These are phyloP conservation scores for Coregonus sp. DNA, from an alignment of 2,797 vertebrate species.

Conservation along the genomic window DNA sequence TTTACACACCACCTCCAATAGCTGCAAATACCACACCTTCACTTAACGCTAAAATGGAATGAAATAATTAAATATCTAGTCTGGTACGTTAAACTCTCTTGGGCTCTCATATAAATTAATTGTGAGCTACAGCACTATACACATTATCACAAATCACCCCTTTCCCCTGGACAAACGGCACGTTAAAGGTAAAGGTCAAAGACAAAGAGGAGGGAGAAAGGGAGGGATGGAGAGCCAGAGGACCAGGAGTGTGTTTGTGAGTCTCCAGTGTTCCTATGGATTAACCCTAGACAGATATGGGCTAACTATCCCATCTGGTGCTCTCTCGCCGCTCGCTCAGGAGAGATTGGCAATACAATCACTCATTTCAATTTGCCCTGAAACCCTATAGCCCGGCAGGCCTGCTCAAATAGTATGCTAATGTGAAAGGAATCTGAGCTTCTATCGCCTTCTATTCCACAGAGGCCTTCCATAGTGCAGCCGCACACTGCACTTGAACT, in stretches of 20 bases:
- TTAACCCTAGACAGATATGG: constrained; percentile 82
- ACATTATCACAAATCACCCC: constrained; percentile 44
- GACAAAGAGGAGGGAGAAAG: constrained; percentile 65
- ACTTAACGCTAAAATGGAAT: constrained; percentile 68
- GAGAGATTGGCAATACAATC: constrained; percentile 84
- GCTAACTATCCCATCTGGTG: constrained; percentile 81
- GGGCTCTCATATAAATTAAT: constrained; percentile 69
- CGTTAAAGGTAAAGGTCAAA: constrained; percentile 76
- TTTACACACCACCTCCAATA: constrained; percentile 37
- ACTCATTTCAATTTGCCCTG: constrained; percentile 85
- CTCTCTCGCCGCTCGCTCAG: constrained; percentile 60
- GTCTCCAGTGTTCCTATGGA: constrained; percentile 75
- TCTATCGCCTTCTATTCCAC: constrained; percentile 56
- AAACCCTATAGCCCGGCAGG: constrained; percentile 78
- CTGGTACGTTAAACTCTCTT: constrained; percentile 71
- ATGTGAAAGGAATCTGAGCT: constrained; percentile 78
- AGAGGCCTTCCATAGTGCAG: constrained; percentile 38
- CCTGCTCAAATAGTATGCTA: constrained; percentile 80
- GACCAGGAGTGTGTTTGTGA: constrained; percentile 58
- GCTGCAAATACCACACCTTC: constrained; percentile 53
- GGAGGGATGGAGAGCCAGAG: constrained; percentile 28
- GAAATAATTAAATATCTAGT: constrained; percentile 73
- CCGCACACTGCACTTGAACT: constrained; percentile 73
- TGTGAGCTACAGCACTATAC: constrained; percentile 59
- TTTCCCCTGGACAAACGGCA: constrained; percentile 65